Evolutionary conservation across 2,113 vertebrate species (phyloP), one percentile per base, ranked within the genome.

Genomic region (Perca flavescens): DNA sequence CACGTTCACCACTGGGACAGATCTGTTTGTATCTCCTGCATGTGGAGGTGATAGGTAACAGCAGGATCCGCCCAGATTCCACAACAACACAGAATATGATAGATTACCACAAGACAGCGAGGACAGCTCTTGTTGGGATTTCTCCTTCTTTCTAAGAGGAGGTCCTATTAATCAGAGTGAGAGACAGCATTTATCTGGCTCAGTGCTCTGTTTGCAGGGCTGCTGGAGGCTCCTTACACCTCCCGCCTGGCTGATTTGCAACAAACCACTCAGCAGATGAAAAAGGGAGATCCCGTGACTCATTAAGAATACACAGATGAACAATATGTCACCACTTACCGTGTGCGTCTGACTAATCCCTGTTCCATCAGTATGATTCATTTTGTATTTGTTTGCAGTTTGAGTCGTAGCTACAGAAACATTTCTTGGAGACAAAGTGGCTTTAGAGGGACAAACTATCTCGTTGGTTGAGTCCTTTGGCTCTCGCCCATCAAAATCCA

Each of bases 181-280:
- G 68, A n/a, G 46, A 50, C 9, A 11, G 50, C 66, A 86, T 91
- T 67, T 56, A 85, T 91, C 52, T 90, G 86, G 82, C 82, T 79
- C 50, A 0, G 53, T 40, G 57, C 64, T 66, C 40, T 40, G 69
- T 66, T 77, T 53, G 57, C 34, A 2, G 70, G 77, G 28, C 75
- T 77, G 77, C 79, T 47, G 72, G 80, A 74, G 66, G 80, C 31
- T 11, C 47, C 31, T 28, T 6, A 46, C 25, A 46, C 56, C 58
- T 70, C 68, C 70, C 50, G 80, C 65, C 40, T 77, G 65, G 67
- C 74, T 62, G 40, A 34, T 31, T 28, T 53, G 43, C 47, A 47
- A 62, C 70, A 69, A 79, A 47, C 62, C n/a, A 22, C 64, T 50
- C 58, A 81, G 63, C 53, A 21, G 49, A 69, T 54, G 79, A 80